Evolutionary conservation across 2,888 invertebrate species (phyloP), one percentile per base, ranked within the genome.

Genomic region (Sialis lutaria): DNA sequence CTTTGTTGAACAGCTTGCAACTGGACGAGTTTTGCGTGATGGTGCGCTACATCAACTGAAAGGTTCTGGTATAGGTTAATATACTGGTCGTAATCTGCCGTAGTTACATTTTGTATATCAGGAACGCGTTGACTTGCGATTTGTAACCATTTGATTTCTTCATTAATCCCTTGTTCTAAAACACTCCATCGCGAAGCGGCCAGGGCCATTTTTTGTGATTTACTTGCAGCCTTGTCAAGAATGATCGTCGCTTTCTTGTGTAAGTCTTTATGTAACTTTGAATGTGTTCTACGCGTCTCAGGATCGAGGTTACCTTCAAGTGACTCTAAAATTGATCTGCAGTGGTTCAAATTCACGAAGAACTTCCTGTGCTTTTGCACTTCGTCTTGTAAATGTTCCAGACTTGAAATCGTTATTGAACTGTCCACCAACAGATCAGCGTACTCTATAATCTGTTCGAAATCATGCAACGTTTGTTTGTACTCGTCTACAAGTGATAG

Each of bases 281-380:
- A 74, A 60, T 83, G 82, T 55, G 77, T 75, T 10, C 76, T 72
- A 53, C 82, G 73, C 0, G 89, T 88, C 62, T 87, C 87, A 35
- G 70, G 72, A 56, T 90, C 89, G 37, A 90, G 69, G 59, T 88
- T 86, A 52, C 82, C 81, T 64, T 88, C 88, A 30, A 90, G 64
- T 0, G 88, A 88, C 62, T 90, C 89, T 37, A 91, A 67, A 55
- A 90, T 86, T 8, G 83, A 85, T 54, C 86, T 74, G 57, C 90
- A 90, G 53, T 89, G 87, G 56, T 87, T 89, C 6, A 91, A 64
- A 55, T 88, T 89, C 0, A 87, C 84, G 58, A 90, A 90, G 69
- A 90, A 89, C 58, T 85, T 87, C 37, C 89, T 73, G 57, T 89
- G 87, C 59, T 86, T 89, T 57, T 88, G 88, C 67, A 90, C 85